A percentile compares a stretch with the other conserved stretches of the same genome.
phyloP scores from a whole-genome alignment of 2,797 vertebrate species.

The Buphagus erythrorhynchus region DNA sequence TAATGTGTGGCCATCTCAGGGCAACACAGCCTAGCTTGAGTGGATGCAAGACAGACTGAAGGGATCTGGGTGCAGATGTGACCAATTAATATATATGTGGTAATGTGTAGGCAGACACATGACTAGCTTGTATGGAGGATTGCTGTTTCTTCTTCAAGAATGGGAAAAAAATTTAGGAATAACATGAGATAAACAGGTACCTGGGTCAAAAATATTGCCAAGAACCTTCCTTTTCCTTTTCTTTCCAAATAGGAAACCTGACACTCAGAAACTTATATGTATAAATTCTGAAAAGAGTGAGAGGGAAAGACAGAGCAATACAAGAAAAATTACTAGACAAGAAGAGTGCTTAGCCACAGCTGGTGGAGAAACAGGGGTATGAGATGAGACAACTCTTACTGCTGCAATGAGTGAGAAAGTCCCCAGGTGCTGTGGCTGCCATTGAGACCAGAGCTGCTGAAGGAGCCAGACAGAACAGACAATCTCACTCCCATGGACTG shows the following conservation, averaged over 20 bases:
- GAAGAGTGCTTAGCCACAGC: background rate
- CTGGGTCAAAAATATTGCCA: background rate
- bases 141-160: background rate
- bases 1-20: background rate
- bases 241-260: background rate
- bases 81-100: background rate
- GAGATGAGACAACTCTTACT: background rate
- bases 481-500: background rate
- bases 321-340: background rate
- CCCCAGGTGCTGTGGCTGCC: background rate
- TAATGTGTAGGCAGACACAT: background rate
- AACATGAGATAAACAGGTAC: background rate
- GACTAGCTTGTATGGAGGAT: background rate
- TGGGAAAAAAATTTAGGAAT: background rate
- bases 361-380: background rate
- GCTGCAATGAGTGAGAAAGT: background rate
- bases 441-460: background rate
- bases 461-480: background rate
- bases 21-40: background rate
- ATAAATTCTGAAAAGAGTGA: background rate
- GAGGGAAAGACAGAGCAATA: background rate
- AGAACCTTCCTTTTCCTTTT: background rate
- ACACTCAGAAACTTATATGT: background rate
- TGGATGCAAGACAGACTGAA: background rate
- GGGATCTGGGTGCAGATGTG: background rate